A percentile compares a stretch with the other conserved stretches of the same genome.
These are phyloP conservation scores for Drosophila anceps DNA, from an alignment of 2,888 invertebrate species.

Conservation along the genomic window DNA sequence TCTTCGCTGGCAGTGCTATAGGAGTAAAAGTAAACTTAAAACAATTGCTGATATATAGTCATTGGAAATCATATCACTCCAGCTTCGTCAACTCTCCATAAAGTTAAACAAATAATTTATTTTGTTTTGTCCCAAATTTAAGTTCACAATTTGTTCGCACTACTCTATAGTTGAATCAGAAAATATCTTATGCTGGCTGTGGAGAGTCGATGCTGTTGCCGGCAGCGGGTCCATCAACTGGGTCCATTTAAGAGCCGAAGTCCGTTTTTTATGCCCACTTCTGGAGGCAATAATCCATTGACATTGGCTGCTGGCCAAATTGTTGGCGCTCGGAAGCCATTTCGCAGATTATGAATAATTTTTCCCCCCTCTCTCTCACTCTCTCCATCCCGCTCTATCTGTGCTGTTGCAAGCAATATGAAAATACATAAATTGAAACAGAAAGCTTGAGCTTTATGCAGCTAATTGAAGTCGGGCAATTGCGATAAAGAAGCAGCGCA, in stretches of 20 bases:
- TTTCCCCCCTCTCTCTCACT: conserved; percentile 4
- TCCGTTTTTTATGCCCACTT: conserved; percentile 23
- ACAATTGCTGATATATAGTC: too few relatives aligned
- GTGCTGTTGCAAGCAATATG: conserved; percentile 33
- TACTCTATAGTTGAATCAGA: background rate
- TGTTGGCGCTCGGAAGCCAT: conserved; percentile 70
- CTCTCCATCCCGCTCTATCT: background rate
- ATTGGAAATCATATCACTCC: too few relatives aligned
- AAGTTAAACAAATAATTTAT: background rate
- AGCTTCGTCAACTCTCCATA: too few relatives aligned
- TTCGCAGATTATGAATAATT: conserved; percentile 71
- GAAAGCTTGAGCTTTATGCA: conserved; percentile 71
- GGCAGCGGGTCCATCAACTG: conserved; percentile 47
- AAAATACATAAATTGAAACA: conserved; percentile 75
- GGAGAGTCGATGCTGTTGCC: background rate
- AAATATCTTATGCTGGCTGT: background rate
- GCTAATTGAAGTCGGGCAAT: conserved; percentile 71
- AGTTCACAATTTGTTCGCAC: background rate
- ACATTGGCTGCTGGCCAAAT: conserved; percentile 71
- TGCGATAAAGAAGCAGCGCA: conserved; percentile 12
- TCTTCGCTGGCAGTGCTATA: too few relatives aligned
- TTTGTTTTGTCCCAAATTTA: background rate
- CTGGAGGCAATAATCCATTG: conserved; percentile 68
- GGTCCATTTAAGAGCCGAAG: conserved; percentile 14
- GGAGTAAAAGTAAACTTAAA: too few relatives aligned